Conservation (phyloP, 1,140 invertebrate species). For the Temnothorax nylanderi region DNA sequence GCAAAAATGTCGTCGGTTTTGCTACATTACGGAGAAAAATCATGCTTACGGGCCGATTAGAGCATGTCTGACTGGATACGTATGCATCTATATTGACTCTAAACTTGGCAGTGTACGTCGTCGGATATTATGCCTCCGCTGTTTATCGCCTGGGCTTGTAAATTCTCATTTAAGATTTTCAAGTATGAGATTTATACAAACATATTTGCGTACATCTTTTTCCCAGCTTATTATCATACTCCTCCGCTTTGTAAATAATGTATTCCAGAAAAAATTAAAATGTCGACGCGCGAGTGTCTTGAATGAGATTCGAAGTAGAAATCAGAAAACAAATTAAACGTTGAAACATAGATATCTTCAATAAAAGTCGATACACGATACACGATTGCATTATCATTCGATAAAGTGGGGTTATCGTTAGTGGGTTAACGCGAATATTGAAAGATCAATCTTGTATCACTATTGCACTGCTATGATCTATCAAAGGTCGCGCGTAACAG, state of each 20-base stretch:
- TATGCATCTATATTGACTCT: constrained; percentile 1
- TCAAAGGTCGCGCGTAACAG: constrained; percentile 31
- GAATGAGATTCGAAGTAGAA: background rate
- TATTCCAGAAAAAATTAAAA: constrained; percentile 1
- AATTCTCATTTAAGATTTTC: background rate
- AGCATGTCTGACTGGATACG: constrained; percentile 6
- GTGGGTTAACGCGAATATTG: constrained; percentile 1
- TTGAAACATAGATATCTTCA: background rate
- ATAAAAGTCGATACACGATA: background rate
- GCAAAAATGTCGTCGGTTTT: constrained; percentile 5
- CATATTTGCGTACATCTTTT: background rate
- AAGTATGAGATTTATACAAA: background rate
- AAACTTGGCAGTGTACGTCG: constrained; percentile 10
- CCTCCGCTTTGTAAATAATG: background rate
- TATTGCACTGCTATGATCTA: background rate
- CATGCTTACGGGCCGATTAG: background rate
- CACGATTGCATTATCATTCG: background rate
- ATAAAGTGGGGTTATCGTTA: constrained; percentile 2
- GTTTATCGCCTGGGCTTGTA: background rate
- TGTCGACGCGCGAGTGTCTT: background rate
- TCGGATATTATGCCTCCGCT: background rate
- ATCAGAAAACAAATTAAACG: background rate
- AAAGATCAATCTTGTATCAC: constrained; percentile 1
- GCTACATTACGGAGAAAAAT: background rate
- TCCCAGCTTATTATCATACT: background rate